Evolutionary conservation across 2,888 invertebrate species (phyloP).

Genomic region (Callimorpha dominula): DNA sequence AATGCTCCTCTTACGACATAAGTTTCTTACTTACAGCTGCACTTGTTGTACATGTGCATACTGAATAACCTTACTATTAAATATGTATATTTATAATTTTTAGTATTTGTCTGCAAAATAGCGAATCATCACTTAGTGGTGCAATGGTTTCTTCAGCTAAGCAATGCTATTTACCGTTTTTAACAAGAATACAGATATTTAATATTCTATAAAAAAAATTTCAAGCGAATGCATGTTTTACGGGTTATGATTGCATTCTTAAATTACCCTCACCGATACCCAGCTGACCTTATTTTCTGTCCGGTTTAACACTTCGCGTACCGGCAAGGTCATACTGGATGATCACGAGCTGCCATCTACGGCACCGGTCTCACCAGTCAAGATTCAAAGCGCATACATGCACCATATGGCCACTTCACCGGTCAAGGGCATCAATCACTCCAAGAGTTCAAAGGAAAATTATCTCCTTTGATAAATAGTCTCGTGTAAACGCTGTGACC

Average conservation of each 20-base stretch:
- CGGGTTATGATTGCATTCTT: slow-evolving; percentile 25
- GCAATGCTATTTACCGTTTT: neutral
- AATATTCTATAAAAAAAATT: neutral
- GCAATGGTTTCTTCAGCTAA: neutral
- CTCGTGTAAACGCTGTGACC: slow-evolving; percentile 58
- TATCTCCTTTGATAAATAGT: slow-evolving; percentile 56
- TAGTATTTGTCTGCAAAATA: neutral
- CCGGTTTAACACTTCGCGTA: slow-evolving; percentile 55
- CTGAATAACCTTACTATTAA: slow-evolving; percentile 30
- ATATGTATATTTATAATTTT: neutral
- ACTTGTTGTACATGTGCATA: slow-evolving; percentile 37
- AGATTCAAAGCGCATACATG: slow-evolving; percentile 59
- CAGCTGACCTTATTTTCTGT: slow-evolving; percentile 55
- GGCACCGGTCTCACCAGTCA: slow-evolving; percentile 62
- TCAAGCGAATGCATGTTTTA: neutral
- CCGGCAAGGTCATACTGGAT: slow-evolving; percentile 61
- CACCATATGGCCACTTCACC: slow-evolving; percentile 68
- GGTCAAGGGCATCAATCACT: slow-evolving; percentile 70
- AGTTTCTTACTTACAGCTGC: slow-evolving; percentile 9
- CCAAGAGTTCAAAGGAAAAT: slow-evolving; percentile 64
- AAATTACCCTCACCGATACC: slow-evolving; percentile 30
- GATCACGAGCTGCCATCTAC: slow-evolving; percentile 68
- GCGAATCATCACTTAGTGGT: slow-evolving; percentile 6
- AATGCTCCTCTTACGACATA: slow-evolving; percentile 56
- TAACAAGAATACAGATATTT: neutral